A percentile compares a stretch with the other conserved stretches of the same genome.
Conservation (phyloP, 2,888 invertebrate genomes). For the Aleiodes testaceus region DNA sequence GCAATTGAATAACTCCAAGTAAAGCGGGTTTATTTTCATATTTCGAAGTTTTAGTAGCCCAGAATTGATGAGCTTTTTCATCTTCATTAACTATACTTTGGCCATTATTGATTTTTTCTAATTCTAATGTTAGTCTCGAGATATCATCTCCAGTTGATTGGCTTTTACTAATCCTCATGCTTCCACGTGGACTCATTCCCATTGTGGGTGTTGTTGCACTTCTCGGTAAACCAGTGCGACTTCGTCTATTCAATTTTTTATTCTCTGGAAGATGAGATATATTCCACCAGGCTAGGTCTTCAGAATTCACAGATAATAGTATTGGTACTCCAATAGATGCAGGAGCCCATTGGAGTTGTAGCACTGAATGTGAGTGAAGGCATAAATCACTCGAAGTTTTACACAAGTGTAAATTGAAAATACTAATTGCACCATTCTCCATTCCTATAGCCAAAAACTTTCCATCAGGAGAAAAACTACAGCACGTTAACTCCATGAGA, state of each 20-base stretch:
- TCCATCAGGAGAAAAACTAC: slow-evolving; percentile 75
- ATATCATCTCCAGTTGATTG: slow-evolving; percentile 50
- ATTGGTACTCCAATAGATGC: slow-evolving; percentile 57
- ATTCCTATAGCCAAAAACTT: slow-evolving; percentile 79
- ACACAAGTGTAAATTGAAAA: slow-evolving; percentile 56
- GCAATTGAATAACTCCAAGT: slow-evolving; percentile 62
- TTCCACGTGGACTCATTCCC: slow-evolving; percentile 50
- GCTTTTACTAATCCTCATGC: slow-evolving; percentile 50
- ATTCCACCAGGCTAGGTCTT: slow-evolving; percentile 69
- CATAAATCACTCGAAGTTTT: slow-evolving; percentile 54
- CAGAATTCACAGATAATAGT: slow-evolving; percentile 63
- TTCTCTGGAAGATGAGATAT: slow-evolving; percentile 49
- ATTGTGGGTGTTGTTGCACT: slow-evolving; percentile 56
- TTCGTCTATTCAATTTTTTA: slow-evolving; percentile 53
- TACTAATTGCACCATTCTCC: slow-evolving; percentile 77
- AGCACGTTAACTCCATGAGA: slow-evolving; percentile 56
- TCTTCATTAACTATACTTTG: not conserved
- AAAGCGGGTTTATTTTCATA: slow-evolving; percentile 57
- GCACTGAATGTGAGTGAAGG: slow-evolving; percentile 61
- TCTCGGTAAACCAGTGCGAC: slow-evolving; percentile 58
- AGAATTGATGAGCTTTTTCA: slow-evolving; percentile 51
- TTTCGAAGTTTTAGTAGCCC: slow-evolving; percentile 62
- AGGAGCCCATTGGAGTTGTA: slow-evolving; percentile 67
- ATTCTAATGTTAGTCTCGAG: not conserved
- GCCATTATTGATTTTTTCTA: not conserved